Base-by-base conservation (phyloP, 2,797 vertebrate genomes). In the Halcyon chelicuti region DNA sequence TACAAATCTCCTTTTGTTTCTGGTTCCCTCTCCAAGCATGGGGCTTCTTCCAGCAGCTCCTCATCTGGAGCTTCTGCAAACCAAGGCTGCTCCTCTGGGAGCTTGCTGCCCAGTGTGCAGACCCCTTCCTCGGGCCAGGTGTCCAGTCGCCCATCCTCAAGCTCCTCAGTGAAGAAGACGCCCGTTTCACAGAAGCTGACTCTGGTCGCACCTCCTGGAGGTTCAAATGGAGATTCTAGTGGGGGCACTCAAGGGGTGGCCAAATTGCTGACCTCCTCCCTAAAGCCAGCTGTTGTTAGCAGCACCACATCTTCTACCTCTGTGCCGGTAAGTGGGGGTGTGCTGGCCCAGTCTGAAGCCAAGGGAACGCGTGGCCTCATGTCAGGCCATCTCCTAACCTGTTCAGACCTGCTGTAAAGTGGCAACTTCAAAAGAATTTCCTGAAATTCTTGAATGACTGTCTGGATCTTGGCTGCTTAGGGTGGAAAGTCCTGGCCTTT, bases 171-270 rank as follows among this genome's bases (percentile, higher is more conserved):
- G 67, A 98, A 99, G 94, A 98, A 98, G 79, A 57, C 97, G 0
- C 74, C 98, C 0, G 95, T 98, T 51, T 96, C 98, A 14, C 98
- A 99, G 96, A 99, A 98, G 94, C 96, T 99, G 76, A 99, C 98
- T 26, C 91, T 99, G 86, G 98, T 99, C 92, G 98, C 98, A 10
- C 98, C 98, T 28, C 98, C 98, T 0, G 98, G 98, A 21, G 98
- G 98, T 58, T 98, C 98, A 44, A 98, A 98, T 1, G 98, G 98
- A 92, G 98, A 98, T 90, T 98, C 98, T 21, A 96, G 98, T 1
- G 98, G 98, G 57, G 98, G 98, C 76, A 98, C 98, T 14, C 98
- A 98, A 94, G 98, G 98, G 5, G 98, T 99, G 82, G 98, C 98
- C 84, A 98, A 98, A 84, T 46, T 99, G 84, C 73, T 99, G 96